Evolutionary conservation across 2,888 invertebrate genomes (phyloP), one percentile per base, ranked within the genome.

Genomic region (Pterostichus niger): DNA sequence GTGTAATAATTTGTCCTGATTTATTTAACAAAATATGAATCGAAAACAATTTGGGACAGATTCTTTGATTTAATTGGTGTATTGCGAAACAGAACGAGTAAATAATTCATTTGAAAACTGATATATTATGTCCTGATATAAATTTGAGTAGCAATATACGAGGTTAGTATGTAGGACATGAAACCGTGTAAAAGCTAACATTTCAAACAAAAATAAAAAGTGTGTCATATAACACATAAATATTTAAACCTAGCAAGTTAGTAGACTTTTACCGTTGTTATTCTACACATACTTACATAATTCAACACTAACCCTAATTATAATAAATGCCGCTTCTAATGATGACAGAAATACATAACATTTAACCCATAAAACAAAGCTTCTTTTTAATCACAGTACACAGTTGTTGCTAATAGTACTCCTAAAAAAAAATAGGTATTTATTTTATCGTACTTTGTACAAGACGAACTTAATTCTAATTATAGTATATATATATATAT

Each of bases 171-270:
- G 64, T 64, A 64, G 64, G 64, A 64, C 64, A 35, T 13, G 35
- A 33, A 64, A 64, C 64, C 4, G 64, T 64, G 64, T 64, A 35
- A 64, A 64, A 64, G n/a, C 35, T 35, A 33, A 35, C n/a, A 35
- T 64, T 33, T 64, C 64, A 31, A 64, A 64, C 64, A 64, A 64
- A 61, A 64, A 64, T 64, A 64, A 64, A 61, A 61, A 64, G 35
- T 64, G 6, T 64, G 64, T 64, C 64, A 64, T 56, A 64, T 33
- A 64, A 64, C 35, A 49, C 49, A 35, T 64, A 64, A 35, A 64
- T 64, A 64, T 64, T 64, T 64, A 64, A 64, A 64, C 35, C 35
- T 11, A n/a, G 49, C 49, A 11, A 33, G 35, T 49, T 49, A 11
- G 49, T 49, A 49, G 49, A 49, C 64, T 64, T 61, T 61, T 13